These are phyloP conservation scores for Cosmorhoe ocellata DNA, from an alignment of 2,888 invertebrate genomes.

Conservation along the genomic window DNA sequence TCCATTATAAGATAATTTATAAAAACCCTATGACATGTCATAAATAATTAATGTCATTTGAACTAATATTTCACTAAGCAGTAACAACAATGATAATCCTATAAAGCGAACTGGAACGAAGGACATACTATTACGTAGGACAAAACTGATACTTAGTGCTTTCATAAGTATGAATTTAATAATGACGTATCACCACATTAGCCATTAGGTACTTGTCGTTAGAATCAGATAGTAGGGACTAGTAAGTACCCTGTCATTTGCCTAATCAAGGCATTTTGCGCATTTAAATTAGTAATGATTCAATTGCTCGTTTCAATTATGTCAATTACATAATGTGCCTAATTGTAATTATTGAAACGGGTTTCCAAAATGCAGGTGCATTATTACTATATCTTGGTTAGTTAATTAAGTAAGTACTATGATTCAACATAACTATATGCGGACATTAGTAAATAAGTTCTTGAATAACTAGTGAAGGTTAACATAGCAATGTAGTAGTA, in stretches of 20 bases:
- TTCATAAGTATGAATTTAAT: background rate
- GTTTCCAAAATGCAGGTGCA: slow-evolving; percentile 10
- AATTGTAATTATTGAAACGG: slow-evolving; percentile 13
- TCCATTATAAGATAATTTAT: too few relatives aligned
- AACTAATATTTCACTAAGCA: too few relatives aligned
- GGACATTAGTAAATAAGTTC: too few relatives aligned
- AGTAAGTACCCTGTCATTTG: background rate
- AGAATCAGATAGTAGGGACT: too few relatives aligned
- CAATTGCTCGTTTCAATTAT: slow-evolving; percentile 14
- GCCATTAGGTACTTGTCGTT: background rate
- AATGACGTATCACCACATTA: background rate
- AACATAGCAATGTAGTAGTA: too few relatives aligned
- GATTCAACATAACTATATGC: background rate
- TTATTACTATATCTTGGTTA: background rate
- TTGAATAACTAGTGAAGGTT: too few relatives aligned
- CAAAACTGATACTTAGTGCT: too few relatives aligned
- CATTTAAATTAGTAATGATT: slow-evolving; percentile 9
- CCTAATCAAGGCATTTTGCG: slow-evolving; percentile 3
- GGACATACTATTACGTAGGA: too few relatives aligned
- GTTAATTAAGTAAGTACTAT: slow-evolving; percentile 1
- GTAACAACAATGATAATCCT: too few relatives aligned
- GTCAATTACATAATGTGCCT: slow-evolving; percentile 17
- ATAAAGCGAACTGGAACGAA: too few relatives aligned
- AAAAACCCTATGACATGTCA: too few relatives aligned
- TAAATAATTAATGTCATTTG: too few relatives aligned